A percentile compares a stretch with the other conserved stretches of the same genome.
Evolutionary conservation across 2,797 vertebrate species (phyloP).

Genomic region (Serranus cabrilla): DNA sequence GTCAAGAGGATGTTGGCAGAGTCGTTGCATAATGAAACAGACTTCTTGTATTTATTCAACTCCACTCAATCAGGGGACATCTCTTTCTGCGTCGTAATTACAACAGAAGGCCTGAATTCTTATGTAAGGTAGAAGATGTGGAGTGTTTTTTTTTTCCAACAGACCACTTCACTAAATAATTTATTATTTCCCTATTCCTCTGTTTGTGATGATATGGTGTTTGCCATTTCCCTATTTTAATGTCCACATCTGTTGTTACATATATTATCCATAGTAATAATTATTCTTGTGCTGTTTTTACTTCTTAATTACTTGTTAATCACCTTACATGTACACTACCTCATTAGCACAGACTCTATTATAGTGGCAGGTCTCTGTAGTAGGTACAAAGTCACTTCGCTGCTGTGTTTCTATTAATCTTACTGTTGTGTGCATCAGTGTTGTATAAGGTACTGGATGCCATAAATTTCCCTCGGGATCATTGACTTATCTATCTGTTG

Average conservation of each 20-base stretch:
- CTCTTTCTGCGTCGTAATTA: not conserved
- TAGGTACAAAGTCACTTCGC: too few species aligned
- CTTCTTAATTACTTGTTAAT: too few species aligned
- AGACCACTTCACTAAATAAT: not conserved
- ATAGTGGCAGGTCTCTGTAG: too few species aligned
- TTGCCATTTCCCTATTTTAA: not conserved
- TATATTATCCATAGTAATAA: not conserved
- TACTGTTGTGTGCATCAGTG: too few species aligned
- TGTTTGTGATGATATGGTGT: not conserved
- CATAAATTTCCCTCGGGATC: too few species aligned
- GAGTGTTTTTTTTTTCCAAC: not conserved
- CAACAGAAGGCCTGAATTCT: not conserved
- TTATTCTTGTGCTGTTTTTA: too few species aligned
- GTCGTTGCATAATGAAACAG: constrained; percentile 6
- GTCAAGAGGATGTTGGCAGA: constrained; percentile 17
- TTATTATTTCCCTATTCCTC: not conserved
- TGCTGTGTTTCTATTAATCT: too few species aligned
- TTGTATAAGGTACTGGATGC: too few species aligned
- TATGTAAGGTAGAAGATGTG: not conserved
- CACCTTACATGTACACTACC: too few species aligned
- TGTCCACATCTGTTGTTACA: not conserved
- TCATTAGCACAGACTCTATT: too few species aligned
- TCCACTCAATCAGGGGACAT: not conserved
- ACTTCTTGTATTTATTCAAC: not conserved
- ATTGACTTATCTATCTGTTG: not conserved